phyloP scores from a whole-genome alignment of 2,797 vertebrate species.

The Momotus momota region DNA sequence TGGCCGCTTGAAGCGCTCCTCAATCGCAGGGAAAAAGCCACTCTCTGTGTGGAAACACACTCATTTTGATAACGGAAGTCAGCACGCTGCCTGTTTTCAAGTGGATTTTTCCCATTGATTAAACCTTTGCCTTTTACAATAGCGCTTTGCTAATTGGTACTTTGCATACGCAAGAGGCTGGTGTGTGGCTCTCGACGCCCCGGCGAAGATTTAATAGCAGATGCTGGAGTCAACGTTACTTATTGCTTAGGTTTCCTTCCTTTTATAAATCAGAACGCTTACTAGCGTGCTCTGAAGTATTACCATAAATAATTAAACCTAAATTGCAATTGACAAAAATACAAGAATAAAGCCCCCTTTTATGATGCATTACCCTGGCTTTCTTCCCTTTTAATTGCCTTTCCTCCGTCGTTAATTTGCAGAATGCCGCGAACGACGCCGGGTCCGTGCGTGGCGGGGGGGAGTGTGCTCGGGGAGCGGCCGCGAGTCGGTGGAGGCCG shows the following conservation, averaged over 20 bases:
- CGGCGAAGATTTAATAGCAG: constrained; percentile 61
- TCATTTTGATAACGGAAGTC: neutral
- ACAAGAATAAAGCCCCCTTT: constrained; percentile 43
- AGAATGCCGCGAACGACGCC: neutral
- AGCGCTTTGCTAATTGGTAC: constrained; percentile 60
- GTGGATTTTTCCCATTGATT: constrained; percentile 66
- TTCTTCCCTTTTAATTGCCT: constrained; percentile 49
- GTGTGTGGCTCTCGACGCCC: constrained; percentile 6
- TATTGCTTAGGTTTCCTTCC: constrained; percentile 53
- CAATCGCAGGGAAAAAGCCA: neutral
- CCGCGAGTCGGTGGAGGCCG: neutral
- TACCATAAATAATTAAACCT: constrained; percentile 68
- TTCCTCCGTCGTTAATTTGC: constrained; percentile 27
- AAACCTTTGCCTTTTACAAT: constrained; percentile 48
- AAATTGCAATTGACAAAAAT: constrained; percentile 59
- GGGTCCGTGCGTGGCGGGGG: neutral
- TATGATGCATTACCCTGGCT: constrained; percentile 45
- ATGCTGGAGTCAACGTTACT: constrained; percentile 7
- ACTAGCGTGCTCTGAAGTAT: constrained; percentile 34
- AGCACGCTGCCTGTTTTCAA: constrained; percentile 13
- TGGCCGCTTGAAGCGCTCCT: neutral
- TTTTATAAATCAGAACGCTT: constrained; percentile 48
- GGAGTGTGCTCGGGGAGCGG: accelerated
- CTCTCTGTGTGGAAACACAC: neutral
- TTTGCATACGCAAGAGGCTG: constrained; percentile 43